Evolutionary conservation across 2,113 vertebrate genomes (phyloP).

Genomic region (Dolichallabes microphthalmus): DNA sequence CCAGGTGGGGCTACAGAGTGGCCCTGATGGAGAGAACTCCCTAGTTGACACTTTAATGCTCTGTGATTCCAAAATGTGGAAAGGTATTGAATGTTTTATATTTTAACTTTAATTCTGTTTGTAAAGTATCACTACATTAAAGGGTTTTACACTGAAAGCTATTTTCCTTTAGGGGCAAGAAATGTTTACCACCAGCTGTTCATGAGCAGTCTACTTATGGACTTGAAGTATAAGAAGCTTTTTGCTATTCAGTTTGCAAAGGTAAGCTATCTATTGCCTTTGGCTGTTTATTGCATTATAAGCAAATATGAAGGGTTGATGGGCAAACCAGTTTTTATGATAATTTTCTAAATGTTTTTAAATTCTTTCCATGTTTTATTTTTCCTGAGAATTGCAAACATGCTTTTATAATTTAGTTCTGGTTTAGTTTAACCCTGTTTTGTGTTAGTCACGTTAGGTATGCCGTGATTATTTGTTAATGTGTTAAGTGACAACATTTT

Average conservation of each 20-base stretch:
- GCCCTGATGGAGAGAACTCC: slow-evolving; percentile 84
- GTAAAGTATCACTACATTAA: background rate
- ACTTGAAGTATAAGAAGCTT: slow-evolving; percentile 94
- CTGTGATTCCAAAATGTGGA: slow-evolving; percentile 96
- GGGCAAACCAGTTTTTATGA: background rate
- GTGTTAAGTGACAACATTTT: background rate
- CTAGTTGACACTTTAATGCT: slow-evolving; percentile 93
- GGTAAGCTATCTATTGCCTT: slow-evolving; percentile 69
- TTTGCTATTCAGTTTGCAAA: slow-evolving; percentile 94
- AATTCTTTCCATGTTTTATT: too few species aligned
- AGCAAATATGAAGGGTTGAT: background rate
- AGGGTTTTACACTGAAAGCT: background rate
- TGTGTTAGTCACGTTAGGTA: background rate
- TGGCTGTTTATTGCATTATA: background rate
- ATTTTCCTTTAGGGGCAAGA: slow-evolving; percentile 80
- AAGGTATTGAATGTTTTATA: slow-evolving; percentile 75
- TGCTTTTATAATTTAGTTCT: background rate
- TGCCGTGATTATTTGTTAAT: background rate
- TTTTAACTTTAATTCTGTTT: too few species aligned
- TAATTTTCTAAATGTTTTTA: background rate
- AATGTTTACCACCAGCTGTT: slow-evolving; percentile 95
- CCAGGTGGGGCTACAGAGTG: slow-evolving; percentile 88
- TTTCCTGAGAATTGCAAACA: background rate
- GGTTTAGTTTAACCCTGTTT: background rate
- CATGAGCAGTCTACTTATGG: slow-evolving; percentile 99